Evolutionary conservation across 2,888 invertebrate genomes (phyloP), one percentile per base, ranked within the genome.

Genomic region (Andrena praecox): DNA sequence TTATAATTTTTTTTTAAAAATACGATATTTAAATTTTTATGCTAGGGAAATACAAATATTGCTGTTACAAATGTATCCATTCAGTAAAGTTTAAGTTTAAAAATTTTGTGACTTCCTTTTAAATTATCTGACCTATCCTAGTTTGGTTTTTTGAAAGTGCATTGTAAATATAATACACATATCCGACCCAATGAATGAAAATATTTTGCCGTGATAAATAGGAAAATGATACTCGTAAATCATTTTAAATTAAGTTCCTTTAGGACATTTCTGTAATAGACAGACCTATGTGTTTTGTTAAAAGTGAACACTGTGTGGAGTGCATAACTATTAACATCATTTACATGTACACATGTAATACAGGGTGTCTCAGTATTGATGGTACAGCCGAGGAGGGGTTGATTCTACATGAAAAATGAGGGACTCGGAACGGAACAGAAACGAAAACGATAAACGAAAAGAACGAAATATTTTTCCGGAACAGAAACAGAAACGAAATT

Each of bases 1-100:
- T 50, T 79, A 56, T n/a, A 8, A 16, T 42, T 5, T 20, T 12
- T 48, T 20, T 60, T 60, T 42, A 48, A 29, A 52, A 71, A 77
- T 31, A 42, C 3, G 33, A 20, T 31, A 48, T 48, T 31, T 24
- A 0, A 31, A 50, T 31, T 20, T 2, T 31, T 73, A 80, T 12
- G 27, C 29, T 68, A 59, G 7, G 24, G 5, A 27, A 54, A 42
- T 64, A 33, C 20, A 66, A 86, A 86, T 75, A 75, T 69, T 71
- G 63, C 33, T 80, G 78, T 87, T 87, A 89, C 87, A 85, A 87
- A 87, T 84, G 78, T 48, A 84, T 89, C 84, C 89, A 89, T 66
- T 87, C 84, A 69, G 60, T 77, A 56, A 69, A 77, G 42, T 71
- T 69, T 79, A 70, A 10, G 50, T 81, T 52, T 75, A 67, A 56